These are phyloP conservation scores for Aphis gossypii DNA, from an alignment of 1,140 invertebrate genomes.

Conservation along the genomic window DNA sequence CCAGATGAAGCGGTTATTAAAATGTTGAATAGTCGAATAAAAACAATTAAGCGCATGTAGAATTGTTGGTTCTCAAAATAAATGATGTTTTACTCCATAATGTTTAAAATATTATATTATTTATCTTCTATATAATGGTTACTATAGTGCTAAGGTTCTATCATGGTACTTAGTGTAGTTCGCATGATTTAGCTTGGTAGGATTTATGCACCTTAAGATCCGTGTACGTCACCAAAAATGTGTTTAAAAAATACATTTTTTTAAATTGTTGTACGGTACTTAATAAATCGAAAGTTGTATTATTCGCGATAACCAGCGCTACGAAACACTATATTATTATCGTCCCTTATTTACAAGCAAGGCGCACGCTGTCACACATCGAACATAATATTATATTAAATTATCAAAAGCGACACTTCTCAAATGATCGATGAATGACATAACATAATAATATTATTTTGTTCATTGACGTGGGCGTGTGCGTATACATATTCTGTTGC, in stretches of 20 bases:
- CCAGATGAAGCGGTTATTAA: too few relatives aligned
- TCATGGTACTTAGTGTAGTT: too few relatives aligned
- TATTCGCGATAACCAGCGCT: not conserved
- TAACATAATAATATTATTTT: not conserved
- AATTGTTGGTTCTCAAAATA: too few relatives aligned
- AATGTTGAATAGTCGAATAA: too few relatives aligned
- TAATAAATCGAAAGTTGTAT: not conserved
- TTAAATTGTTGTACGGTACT: not conserved
- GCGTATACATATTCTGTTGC: not conserved
- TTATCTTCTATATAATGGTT: too few relatives aligned
- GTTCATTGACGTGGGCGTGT: not conserved
- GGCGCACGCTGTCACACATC: not conserved
- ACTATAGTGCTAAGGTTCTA: too few relatives aligned
- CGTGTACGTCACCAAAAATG: not conserved
- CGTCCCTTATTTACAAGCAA: not conserved
- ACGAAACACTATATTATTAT: not conserved
- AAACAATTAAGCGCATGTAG: too few relatives aligned
- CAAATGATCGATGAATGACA: not conserved
- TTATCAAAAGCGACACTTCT: not conserved
- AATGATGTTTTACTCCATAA: too few relatives aligned
- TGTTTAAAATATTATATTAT: too few relatives aligned
- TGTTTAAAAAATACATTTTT: not conserved
- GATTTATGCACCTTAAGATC: too few relatives aligned
- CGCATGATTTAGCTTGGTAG: too few relatives aligned
- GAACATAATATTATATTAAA: not conserved